Base-by-base conservation (phyloP, 2,888 invertebrate species). In the Rotaria macrura region DNA sequence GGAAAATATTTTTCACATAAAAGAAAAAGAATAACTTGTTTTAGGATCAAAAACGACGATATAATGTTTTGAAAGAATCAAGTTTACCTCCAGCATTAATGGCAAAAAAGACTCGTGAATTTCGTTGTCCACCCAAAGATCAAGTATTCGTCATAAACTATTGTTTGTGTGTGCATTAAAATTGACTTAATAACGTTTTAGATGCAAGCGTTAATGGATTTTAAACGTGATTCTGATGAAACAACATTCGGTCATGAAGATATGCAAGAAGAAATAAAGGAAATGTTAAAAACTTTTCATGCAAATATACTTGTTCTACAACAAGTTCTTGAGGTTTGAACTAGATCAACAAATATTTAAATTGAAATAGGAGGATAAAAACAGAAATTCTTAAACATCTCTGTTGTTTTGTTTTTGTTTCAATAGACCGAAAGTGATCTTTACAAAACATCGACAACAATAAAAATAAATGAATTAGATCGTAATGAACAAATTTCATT, bases 91-190 rank as follows among this genome's bases (percentile, higher is more conserved):
- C 98, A 84, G 97, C 91, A 49, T 94, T 98, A 2, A 98, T 99
- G 6, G 99, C 99, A 14, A 97, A 96, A 91, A 97, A 96, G 91
- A 99, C 99, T 0, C 94, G 95, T 89, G 99, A 99, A 90, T 99
- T 96, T 93, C 94, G 99, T 87, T 99, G 99, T 92, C 97, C 99
- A 0, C 99, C 99, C 0, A 93, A 95, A 83, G 98, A 99, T 91
- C 99, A 99, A 91, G 79, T 79, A n/a, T n/a, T n/a, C n/a, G n/a
- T n/a, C n/a, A n/a, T n/a, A n/a, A n/a, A n/a, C n/a, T n/a, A n/a
- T n/a, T n/a, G n/a, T n/a, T n/a, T n/a, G n/a, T n/a, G n/a, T n/a
- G n/a, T n/a, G n/a, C n/a, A n/a, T n/a, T n/a, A n/a, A 14, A 1
- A 12, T 4, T 17, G 0, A 49, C 17, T 49, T 14, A 14, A 9